Percentiles rank a stretch among this genome's conserved stretches.
These are phyloP conservation scores for Rotaria socialis DNA, from an alignment of 2,888 invertebrate species.

Conservation along the genomic window DNA sequence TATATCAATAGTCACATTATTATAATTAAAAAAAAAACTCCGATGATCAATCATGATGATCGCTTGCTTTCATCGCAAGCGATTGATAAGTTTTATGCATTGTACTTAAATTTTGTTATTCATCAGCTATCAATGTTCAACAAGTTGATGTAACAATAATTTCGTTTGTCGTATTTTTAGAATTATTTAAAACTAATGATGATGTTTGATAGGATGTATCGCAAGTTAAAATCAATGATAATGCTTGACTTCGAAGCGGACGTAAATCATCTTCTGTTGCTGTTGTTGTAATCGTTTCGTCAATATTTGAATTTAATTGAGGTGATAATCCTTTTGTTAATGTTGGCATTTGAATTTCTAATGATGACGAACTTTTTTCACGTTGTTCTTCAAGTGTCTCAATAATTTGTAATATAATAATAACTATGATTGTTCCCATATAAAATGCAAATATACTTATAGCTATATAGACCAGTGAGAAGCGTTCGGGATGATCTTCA, in stretches of 20 bases:
- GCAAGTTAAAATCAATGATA: not conserved
- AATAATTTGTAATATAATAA: conserved; percentile 6
- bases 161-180: not conserved
- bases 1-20: too few species aligned
- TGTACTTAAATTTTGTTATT: not conserved
- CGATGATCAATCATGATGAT: not conserved
- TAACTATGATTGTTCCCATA: not conserved
- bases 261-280: not conserved
- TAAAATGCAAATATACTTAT: not conserved
- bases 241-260: not conserved
- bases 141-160: not conserved
- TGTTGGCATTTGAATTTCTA: not conserved
- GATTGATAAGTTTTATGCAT: not conserved
- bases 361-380: not conserved
- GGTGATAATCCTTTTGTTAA: not conserved
- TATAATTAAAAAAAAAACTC: too few species aligned
- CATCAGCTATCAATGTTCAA: not conserved
- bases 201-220: not conserved
- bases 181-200: not conserved
- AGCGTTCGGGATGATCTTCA: not conserved
- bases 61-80: not conserved
- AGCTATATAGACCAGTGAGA: not conserved
- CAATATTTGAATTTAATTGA: not conserved
- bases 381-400: not conserved
- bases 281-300: not conserved